Base-by-base conservation (phyloP, 2,888 invertebrate genomes). In the Empis livida region DNA sequence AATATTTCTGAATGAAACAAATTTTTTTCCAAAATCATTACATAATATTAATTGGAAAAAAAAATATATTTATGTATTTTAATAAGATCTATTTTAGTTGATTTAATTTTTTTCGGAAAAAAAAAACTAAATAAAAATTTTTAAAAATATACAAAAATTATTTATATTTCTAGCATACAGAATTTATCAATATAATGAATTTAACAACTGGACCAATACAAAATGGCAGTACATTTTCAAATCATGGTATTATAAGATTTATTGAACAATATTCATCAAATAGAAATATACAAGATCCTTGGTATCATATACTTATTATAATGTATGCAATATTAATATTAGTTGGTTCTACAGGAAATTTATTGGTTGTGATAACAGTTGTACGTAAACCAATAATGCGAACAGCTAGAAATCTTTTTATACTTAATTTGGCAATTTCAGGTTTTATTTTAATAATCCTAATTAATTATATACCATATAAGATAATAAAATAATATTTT, bases 351-450 rank as follows among this genome's bases (percentile, higher is more conserved):
- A 72, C 84, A 46, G 93, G 93, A 42, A 94, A 93, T 69, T 80
- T 81, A 10, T 73, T 94, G 42, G 92, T 93, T 57, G 90, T 93
- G 52, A 71, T 78, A 51, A 77, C 78, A 54, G 78, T 94, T 45
- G 77, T 86, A 13, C 74, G 88, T 51, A 93, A 92, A 63, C 82
- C 89, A 15, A 78, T 82, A 46, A 94, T 94, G 93, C 73, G 92
- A 38, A 93, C 91, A 13, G 88, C 91, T 0, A 60, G 93, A n/a
- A 90, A 94, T 71, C 84, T 93, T 71, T 91, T 93, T 70, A 93
- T 94, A 58, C 80, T 88, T 44, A 94, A 94, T 71, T 71, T 94
- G 59, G 93, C 93, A 3, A 78, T 86, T 20, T 83, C 83, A 51
- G 69, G 69, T 69, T 8, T 56, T 35, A 31, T 8, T n/a, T 27